Evolutionary conservation across 2,797 vertebrate species (phyloP).

Genomic region (Rallus crepitans): DNA sequence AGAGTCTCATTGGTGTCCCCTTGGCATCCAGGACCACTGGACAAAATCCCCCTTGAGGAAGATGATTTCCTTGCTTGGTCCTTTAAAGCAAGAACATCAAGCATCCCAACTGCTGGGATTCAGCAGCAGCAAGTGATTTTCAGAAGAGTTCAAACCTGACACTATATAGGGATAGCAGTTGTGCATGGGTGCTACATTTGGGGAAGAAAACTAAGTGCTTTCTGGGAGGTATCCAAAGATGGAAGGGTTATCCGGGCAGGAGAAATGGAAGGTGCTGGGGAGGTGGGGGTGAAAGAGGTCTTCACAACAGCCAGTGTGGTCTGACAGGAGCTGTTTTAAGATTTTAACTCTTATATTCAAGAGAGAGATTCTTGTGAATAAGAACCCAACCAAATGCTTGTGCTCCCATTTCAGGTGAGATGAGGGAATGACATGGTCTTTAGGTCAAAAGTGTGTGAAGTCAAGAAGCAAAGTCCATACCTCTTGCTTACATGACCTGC

Average conservation of each 20-base stretch:
- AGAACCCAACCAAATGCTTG: not conserved
- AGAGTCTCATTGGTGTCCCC: not conserved
- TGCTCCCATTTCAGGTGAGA: not conserved
- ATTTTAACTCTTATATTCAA: not conserved
- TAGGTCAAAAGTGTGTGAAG: not conserved
- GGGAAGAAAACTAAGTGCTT: not conserved
- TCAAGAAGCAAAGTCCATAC: not conserved
- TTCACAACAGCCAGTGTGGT: not conserved
- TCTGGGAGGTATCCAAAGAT: not conserved
- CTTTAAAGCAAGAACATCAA: not conserved
- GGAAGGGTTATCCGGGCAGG: not conserved
- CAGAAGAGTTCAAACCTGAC: not conserved
- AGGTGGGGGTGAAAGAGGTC: not conserved
- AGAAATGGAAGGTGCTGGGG: not conserved
- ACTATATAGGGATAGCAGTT: fast-evolving
- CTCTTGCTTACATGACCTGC: not conserved
- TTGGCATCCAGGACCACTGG: not conserved
- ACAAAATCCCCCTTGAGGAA: not conserved
- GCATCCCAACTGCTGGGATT: not conserved
- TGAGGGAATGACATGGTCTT: not conserved
- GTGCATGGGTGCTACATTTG: not conserved
- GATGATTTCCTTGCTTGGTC: not conserved
- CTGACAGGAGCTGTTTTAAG: not conserved
- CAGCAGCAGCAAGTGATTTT: not conserved
- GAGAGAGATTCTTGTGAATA: not conserved